Evolutionary conservation across 2,113 vertebrate genomes (phyloP).

Genomic region (Gobius niger): DNA sequence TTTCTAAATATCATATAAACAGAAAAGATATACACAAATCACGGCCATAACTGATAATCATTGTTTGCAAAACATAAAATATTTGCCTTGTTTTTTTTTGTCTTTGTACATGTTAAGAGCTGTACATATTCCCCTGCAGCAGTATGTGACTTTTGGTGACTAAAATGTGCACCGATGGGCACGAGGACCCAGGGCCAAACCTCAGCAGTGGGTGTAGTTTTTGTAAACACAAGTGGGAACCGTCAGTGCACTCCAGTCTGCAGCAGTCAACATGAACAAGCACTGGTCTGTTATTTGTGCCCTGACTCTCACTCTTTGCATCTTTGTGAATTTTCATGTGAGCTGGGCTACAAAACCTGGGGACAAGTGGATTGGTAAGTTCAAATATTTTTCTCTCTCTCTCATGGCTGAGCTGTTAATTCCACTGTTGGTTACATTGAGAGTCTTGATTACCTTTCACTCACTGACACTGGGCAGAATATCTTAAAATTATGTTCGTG

Average conservation of each 20-base stretch:
- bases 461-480: not conserved
- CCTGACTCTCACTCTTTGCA: not conserved
- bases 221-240: not conserved
- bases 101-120: no score
- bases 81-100: no score
- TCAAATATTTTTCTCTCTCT: not conserved
- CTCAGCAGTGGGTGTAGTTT: not conserved
- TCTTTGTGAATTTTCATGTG: not conserved
- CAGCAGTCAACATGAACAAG: slow-evolving; percentile 4
- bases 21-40: no score
- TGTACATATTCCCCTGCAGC: no score
- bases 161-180: not conserved
- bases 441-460: not conserved
- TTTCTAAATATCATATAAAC: no score
- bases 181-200: not conserved
- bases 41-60: no score
- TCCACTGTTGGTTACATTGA: no score
- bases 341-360: not conserved
- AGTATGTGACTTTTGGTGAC: no score
- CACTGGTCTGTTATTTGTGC: slow-evolving; percentile 5
- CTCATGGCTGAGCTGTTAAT: no score
- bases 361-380: not conserved
- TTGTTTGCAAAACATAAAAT: no score
- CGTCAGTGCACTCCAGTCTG: not conserved
- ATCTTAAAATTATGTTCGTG: not conserved